Conservation (phyloP, 1,140 invertebrate genomes). For the Brachionus rubens region DNA sequence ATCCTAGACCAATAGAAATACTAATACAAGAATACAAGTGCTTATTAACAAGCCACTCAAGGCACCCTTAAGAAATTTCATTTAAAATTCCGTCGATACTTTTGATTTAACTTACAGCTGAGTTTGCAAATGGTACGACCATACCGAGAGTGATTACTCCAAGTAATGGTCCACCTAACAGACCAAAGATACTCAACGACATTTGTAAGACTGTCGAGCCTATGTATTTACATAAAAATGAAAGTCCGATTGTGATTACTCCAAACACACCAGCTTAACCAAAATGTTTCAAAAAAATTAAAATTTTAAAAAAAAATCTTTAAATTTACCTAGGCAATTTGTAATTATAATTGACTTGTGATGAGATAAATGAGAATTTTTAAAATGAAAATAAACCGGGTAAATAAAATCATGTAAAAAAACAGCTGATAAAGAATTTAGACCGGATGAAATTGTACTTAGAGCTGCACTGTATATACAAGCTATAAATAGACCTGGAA, state of each 20-base stretch:
- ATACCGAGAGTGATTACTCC: constrained; percentile 49
- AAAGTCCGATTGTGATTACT: constrained; percentile 51
- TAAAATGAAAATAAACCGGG: constrained; percentile 10
- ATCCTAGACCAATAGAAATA: constrained; percentile 51
- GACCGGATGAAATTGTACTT: constrained; percentile 83
- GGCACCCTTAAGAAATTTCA: constrained; percentile 55
- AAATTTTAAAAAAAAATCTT: constrained; percentile 65
- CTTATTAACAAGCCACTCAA: constrained; percentile 50
- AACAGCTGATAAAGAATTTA: constrained; percentile 84
- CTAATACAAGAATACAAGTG: constrained; percentile 49
- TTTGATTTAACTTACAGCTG: constrained; percentile 51
- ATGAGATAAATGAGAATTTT: constrained; percentile 29
- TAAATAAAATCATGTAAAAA: constrained; percentile 72
- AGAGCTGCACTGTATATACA: constrained; percentile 80
- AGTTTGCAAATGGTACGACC: constrained; percentile 55
- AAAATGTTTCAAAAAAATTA: constrained; percentile 51
- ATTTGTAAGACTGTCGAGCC: constrained; percentile 53
- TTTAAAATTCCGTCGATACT: too few relatives aligned
- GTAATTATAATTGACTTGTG: constrained; percentile 73
- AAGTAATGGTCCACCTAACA: constrained; percentile 54
- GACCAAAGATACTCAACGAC: constrained; percentile 54
- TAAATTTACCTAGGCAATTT: constrained; percentile 49
- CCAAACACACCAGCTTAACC: constrained; percentile 66
- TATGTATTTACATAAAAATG: constrained; percentile 51
- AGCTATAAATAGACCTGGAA: constrained; percentile 83